Evolutionary conservation across 92 coral and sea anemone genomes (phyloP), one percentile per base, ranked within the genome.

Genomic region (Micromussa lordhowensis): DNA sequence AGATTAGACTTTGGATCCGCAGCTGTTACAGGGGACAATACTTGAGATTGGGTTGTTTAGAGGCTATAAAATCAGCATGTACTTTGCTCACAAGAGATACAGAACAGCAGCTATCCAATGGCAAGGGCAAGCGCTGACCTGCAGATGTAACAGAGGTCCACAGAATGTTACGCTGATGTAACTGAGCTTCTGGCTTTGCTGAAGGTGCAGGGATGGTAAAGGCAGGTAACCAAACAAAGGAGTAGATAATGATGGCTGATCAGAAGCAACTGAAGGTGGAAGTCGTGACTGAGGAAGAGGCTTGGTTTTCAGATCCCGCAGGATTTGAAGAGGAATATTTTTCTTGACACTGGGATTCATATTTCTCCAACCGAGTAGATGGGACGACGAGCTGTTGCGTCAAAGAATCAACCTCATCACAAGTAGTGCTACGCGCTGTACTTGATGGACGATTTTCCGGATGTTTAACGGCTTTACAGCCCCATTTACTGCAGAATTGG

Each of bases 221-320:
- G 36, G 91, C 91, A 54, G 93, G 93, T 75, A 86, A 75, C 93
- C 91, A 82, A 91, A 91, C 26, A 86, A 59, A n/a, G 83, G 74
- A 70, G 54, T 49, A 24, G 81, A 64, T 14, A 68, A 10, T 55
- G 85, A 38, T 59, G 76, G 32, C 35, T 68, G 28, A 68, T n/a
- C 84, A 77, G 77, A 75, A 15, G 75, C 16, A 75, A 71, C 75
- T 66, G 79, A 38, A 75, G 55, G 28, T 16, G 88, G 51, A 77
- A 76, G 83, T 76, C 38, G 78, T n/a, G 36, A 72, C n/a, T n/a
- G n/a, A n/a, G n/a, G n/a, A n/a, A n/a, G 10, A 40, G 8, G 48
- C 48, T 40, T 36, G 38, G 38, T 36, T 36, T 36, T 36, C 38
- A 36, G 38, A 36, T 36, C 38, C 38, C 38, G 4, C 4, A 36